phyloP scores from a whole-genome alignment of 2,888 invertebrate species.

The Cheilosia vernalis region DNA sequence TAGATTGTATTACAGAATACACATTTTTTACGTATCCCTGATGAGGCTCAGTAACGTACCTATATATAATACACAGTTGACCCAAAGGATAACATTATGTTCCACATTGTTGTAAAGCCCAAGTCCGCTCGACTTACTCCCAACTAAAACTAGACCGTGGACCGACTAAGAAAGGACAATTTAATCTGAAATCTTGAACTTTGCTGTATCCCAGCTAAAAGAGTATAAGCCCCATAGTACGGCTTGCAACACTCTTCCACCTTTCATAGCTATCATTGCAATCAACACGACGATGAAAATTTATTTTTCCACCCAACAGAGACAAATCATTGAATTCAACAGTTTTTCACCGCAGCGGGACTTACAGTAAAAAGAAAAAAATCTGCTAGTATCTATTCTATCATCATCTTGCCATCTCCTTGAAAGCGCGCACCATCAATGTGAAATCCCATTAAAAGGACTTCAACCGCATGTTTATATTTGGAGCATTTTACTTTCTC shows the following conservation, averaged over 20 bases:
- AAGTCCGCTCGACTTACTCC: too few species aligned
- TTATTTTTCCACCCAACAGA: conserved; percentile 7
- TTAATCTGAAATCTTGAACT: not conserved
- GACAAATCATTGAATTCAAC: conserved; percentile 40
- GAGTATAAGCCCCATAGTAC: not conserved
- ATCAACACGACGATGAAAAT: conserved; percentile 29
- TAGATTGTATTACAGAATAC: too few species aligned
- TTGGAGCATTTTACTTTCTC: conserved; percentile 45
- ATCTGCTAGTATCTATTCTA: conserved; percentile 17
- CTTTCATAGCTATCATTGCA: conserved; percentile 7
- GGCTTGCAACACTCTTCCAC: not conserved
- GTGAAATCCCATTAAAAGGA: conserved; percentile 67
- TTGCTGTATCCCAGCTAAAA: not conserved
- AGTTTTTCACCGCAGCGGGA: conserved; percentile 16
- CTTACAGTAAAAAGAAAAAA: not conserved
- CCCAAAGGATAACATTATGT: too few species aligned
- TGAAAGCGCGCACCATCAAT: conserved; percentile 53
- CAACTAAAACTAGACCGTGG: too few species aligned
- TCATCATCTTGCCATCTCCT: conserved; percentile 55
- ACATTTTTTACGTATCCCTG: too few species aligned
- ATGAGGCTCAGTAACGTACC: too few species aligned
- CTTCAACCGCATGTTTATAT: conserved; percentile 59
- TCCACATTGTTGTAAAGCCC: too few species aligned
- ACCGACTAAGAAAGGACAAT: too few species aligned
- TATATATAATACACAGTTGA: too few species aligned